phyloP scores from a whole-genome alignment of 1,140 invertebrate genomes.

The Aphis craccivora region DNA sequence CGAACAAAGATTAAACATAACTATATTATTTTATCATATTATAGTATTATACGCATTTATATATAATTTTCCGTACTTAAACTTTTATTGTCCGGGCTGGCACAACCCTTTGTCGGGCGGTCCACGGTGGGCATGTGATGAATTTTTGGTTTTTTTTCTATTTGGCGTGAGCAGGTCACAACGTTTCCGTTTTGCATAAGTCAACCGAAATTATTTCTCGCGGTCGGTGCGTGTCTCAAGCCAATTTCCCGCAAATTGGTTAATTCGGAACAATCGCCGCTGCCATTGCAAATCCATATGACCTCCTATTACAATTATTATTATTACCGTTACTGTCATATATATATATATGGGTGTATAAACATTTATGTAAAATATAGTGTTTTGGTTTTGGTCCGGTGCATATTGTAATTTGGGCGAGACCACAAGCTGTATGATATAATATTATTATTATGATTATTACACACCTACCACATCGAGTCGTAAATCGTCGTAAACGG shows the following conservation, averaged over 20 bases:
- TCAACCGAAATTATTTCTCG: neutral
- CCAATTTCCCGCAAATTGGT: neutral
- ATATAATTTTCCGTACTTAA: constrained; percentile 3
- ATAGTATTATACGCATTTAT: neutral
- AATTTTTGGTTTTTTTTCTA: neutral
- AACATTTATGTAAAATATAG: neutral
- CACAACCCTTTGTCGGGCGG: neutral
- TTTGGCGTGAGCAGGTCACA: neutral
- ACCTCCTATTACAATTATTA: neutral
- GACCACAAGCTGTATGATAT: neutral
- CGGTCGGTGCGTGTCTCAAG: neutral
- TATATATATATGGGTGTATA: neutral
- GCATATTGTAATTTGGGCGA: neutral
- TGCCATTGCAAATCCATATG: neutral
- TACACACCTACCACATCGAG: neutral
- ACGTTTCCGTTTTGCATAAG: constrained; percentile 18
- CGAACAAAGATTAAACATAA: neutral
- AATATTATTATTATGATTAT: constrained; percentile 8
- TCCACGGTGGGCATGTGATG: neutral
- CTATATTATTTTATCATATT: neutral
- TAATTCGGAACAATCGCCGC: neutral
- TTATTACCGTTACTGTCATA: neutral
- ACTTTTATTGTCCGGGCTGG: neutral
- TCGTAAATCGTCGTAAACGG: constrained; percentile 8
- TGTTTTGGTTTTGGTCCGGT: neutral